Evolutionary conservation across 2,888 invertebrate genomes (phyloP), one percentile per base, ranked within the genome.

Genomic region (Netelia virgata): DNA sequence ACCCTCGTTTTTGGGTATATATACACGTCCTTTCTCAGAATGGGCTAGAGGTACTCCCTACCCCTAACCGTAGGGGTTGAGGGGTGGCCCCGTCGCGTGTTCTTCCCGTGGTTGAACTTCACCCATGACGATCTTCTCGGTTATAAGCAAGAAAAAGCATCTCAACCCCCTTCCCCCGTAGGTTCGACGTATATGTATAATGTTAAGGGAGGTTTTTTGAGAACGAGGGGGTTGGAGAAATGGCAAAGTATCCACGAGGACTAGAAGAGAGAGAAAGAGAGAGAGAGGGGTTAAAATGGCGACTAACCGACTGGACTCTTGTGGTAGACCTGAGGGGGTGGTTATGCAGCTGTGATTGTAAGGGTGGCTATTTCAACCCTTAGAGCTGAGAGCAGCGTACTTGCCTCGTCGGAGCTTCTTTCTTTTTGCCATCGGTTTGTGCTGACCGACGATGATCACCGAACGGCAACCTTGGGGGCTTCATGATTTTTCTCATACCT

Each of bases 371-470:
- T 36, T 36, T 36, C 36, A 36, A 36, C 36, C 36, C 36, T 36
- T 36, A 36, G 36, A 36, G 36, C 36, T 36, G 36, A 36, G 36
- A 36, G 36, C 36, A 36, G 36, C 36, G 74, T 84, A 47, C 47
- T 47, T 47, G 47, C 47, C 47, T 3, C 14, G 1, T 14, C 3
- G 47, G 14, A 47, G 47, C 78, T 85, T 89, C 89, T 87, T 91
- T 91, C 28, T 91, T 69, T 91, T 90, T 90, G 90, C 88, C 85
- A 86, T 87, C 90, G 90, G 89, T 92, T 92, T 92, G 90, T 92
- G 92, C 92, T 92, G 92, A 92, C 92, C 92, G 90, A 14, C 47
- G 47, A 10, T 47, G 10, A 84, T 61, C 11, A 14, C 3, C 61
- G n/a, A n/a, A 61, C 5, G 10, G 28, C 61, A 10, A 28, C 14